phyloP scores from a whole-genome alignment of 2,888 invertebrate species.

The Brachycybe producta region DNA sequence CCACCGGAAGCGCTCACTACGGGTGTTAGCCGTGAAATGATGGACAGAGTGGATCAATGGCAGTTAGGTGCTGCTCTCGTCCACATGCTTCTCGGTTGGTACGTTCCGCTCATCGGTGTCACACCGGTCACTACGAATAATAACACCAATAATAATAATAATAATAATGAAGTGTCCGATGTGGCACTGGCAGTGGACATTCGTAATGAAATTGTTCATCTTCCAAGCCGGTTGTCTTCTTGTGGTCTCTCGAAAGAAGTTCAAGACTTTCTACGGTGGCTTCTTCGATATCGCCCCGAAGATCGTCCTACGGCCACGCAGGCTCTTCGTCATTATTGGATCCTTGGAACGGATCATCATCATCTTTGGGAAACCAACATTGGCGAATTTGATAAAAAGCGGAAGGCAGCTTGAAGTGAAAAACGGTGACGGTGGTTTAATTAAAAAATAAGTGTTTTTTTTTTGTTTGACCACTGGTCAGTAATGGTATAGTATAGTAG shows the following conservation, averaged over 20 bases:
- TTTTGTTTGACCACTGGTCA: too few relatives aligned
- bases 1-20: slow-evolving; percentile 17
- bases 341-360: too few relatives aligned
- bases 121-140: neutral
- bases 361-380: too few relatives aligned
- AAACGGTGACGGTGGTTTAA: too few relatives aligned
- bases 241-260: slow-evolving; percentile 4
- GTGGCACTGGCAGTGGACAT: slow-evolving; percentile 14
- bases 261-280: neutral
- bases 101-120: slow-evolving; percentile 7
- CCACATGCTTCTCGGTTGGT: slow-evolving; percentile 16
- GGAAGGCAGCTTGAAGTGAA: too few relatives aligned
- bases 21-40: slow-evolving; percentile 8
- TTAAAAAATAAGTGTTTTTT: too few relatives aligned
- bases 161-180: neutral
- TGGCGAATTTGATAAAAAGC: too few relatives aligned
- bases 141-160: neutral
- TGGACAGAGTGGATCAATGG: slow-evolving; percentile 17
- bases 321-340: slow-evolving; percentile 10
- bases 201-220: neutral
- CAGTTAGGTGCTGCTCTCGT: slow-evolving; percentile 13
- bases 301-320: slow-evolving; percentile 4
- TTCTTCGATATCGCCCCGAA: slow-evolving; percentile 10
- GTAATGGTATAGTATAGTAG: too few relatives aligned
- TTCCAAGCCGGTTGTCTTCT: slow-evolving; percentile 1